phyloP scores from a whole-genome alignment of 2,113 vertebrate species.

The Nymphicus hollandicus region DNA sequence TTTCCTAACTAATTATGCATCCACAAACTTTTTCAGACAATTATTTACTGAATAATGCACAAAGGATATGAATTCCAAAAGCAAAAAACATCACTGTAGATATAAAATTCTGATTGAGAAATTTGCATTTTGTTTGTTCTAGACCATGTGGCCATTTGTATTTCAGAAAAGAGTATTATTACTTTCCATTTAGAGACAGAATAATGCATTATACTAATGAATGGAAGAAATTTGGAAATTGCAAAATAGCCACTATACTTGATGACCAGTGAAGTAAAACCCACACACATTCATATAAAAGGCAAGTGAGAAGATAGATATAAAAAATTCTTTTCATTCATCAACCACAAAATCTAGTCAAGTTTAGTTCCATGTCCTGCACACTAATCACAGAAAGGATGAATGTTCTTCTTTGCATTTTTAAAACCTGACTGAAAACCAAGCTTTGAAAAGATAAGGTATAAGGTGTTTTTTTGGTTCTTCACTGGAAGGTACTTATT shows the following conservation, averaged over 20 bases:
- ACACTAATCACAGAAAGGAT: background rate
- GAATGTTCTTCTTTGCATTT: background rate
- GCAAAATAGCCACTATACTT: background rate
- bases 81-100: constrained; percentile 16
- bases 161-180: constrained; percentile 23
- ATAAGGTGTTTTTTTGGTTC: background rate
- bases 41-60: constrained; percentile 62
- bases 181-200: background rate
- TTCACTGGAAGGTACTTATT: background rate
- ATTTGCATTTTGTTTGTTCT: constrained; percentile 61
- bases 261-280: background rate
- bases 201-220: background rate
- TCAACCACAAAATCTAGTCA: background rate
- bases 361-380: background rate
- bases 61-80: constrained; percentile 58
- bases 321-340: background rate
- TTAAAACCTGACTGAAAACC: background rate
- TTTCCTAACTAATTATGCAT: constrained; percentile 40
- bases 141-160: constrained; percentile 29
- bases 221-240: background rate
- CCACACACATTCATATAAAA: background rate
- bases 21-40: constrained; percentile 50
- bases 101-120: constrained; percentile 52
- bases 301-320: background rate
- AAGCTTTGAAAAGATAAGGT: background rate